Conservation (phyloP, 2,888 invertebrate genomes). For the Serripes groenlandicus region DNA sequence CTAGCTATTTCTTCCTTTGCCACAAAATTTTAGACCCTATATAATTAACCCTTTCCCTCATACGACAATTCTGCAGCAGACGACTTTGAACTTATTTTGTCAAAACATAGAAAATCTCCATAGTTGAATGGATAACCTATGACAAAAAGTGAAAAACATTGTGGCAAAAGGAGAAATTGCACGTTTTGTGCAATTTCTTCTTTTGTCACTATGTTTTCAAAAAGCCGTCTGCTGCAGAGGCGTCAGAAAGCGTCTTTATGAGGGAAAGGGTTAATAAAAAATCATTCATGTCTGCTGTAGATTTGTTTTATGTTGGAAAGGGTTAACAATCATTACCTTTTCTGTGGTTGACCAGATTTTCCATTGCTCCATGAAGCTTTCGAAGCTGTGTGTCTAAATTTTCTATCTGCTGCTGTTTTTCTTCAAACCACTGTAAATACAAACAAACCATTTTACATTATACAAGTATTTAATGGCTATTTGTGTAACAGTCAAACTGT, state of each 20-base stretch:
- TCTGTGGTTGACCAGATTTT: slow-evolving; percentile 94
- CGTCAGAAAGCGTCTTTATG: background rate
- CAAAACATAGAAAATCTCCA: too few relatives aligned
- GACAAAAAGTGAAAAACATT: slow-evolving; percentile 5
- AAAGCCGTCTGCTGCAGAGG: background rate
- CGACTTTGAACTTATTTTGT: too few relatives aligned
- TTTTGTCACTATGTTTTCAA: background rate
- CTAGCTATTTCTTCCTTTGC: too few relatives aligned
- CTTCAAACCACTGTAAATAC: slow-evolving; percentile 96
- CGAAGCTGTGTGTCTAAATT: slow-evolving; percentile 95
- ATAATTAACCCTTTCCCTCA: too few relatives aligned
- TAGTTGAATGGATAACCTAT: too few relatives aligned
- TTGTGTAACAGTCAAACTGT: too few relatives aligned
- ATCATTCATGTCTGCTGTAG: background rate
- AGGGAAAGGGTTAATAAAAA: background rate
- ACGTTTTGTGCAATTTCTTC: background rate
- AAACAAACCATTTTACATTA: too few relatives aligned
- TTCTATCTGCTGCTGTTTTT: slow-evolving; percentile 96
- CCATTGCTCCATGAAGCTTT: slow-evolving; percentile 94
- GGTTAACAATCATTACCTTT: slow-evolving; percentile 87
- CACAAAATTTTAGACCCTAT: too few relatives aligned
- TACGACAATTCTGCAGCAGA: too few relatives aligned
- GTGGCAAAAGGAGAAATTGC: background rate
- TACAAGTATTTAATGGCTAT: background rate
- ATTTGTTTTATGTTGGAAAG: too few relatives aligned